phyloP scores from a whole-genome alignment of 2,797 vertebrate species.

The Neostethus bicornis region DNA sequence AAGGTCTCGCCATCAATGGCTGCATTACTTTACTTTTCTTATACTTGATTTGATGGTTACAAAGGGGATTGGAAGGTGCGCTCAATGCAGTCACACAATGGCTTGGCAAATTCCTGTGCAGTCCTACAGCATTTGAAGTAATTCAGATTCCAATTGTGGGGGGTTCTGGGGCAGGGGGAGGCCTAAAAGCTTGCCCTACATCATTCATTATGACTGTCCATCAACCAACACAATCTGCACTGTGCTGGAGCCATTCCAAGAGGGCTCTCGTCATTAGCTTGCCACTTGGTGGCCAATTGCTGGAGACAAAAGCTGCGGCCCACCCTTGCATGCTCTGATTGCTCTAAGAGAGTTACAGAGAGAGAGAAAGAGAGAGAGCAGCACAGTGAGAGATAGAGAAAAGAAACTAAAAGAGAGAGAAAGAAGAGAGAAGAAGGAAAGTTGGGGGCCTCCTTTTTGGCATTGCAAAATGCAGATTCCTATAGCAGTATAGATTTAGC shows the following conservation, averaged over 20 bases:
- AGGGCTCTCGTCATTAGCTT: constrained; percentile 81
- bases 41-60: not conserved
- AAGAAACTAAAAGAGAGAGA: not conserved
- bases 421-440: constrained; percentile 5
- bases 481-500: constrained; percentile 65
- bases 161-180: constrained; percentile 56
- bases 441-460: constrained; percentile 74
- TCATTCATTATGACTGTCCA: constrained; percentile 71
- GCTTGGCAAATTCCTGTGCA: constrained; percentile 35
- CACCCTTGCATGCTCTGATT: constrained; percentile 83
- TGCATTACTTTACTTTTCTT: not conserved
- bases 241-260: constrained; percentile 68
- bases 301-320: constrained; percentile 74
- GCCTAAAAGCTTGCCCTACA: constrained; percentile 74
- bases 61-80: constrained; percentile 1
- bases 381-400: constrained; percentile 18
- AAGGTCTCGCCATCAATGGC: no score
- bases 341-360: constrained; percentile 57
- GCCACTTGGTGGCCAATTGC: constrained; percentile 81
- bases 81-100: constrained; percentile 2
- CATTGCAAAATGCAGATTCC: constrained; percentile 59
- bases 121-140: constrained; percentile 35
- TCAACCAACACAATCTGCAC: constrained; percentile 63
- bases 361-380: constrained; percentile 34
- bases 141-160: constrained; percentile 46